These are phyloP conservation scores for Sipha flava DNA, from an alignment of 1,140 invertebrate species.

Conservation along the genomic window DNA sequence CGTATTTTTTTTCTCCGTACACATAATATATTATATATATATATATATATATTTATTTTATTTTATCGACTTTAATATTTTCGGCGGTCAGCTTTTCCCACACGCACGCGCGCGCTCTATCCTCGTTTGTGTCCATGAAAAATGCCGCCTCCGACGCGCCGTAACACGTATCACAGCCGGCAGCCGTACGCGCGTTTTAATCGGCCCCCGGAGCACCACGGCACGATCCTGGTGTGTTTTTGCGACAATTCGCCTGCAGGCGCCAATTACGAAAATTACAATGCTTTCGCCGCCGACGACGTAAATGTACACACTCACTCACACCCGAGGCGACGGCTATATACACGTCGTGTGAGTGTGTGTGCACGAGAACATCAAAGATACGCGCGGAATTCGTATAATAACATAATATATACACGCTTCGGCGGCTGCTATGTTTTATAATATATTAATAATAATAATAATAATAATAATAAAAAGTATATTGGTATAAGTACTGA, in stretches of 20 bases:
- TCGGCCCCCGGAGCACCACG: not conserved
- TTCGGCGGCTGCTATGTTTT: not conserved
- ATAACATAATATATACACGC: not conserved
- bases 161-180: not conserved
- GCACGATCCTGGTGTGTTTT: not conserved
- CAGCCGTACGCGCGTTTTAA: not conserved
- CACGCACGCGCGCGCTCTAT: not conserved
- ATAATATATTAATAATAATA: not conserved
- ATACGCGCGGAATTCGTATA: not conserved
- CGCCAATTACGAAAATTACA: constrained; percentile 16
- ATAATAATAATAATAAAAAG: not conserved
- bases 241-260: not conserved
- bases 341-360: not conserved
- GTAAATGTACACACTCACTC: not conserved
- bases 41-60: too few species aligned
- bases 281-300: not conserved
- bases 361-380: not conserved
- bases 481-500: not conserved
- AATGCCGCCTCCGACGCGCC: not conserved
- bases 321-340: not conserved
- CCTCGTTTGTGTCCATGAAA: not conserved
- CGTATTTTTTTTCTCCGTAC: not conserved
- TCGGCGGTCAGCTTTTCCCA: not conserved
- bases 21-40: too few species aligned
- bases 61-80: not conserved